Conservation (phyloP, 92 coral and sea anemone genomes). For the Parazoanthus atlanticus region DNA sequence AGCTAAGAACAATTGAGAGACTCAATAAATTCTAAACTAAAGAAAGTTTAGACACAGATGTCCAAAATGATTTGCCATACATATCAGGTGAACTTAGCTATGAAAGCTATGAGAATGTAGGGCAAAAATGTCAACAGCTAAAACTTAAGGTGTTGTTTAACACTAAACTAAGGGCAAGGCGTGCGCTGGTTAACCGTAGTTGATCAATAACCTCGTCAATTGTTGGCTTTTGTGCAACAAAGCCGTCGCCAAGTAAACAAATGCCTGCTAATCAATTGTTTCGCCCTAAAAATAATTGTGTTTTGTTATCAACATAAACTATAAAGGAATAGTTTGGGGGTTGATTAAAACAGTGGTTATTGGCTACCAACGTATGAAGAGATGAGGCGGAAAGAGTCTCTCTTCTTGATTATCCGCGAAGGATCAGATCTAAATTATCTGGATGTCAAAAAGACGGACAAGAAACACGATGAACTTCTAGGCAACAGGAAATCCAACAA, state of each 20-base stretch:
- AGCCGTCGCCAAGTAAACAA: constrained; percentile 16
- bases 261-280: constrained; percentile 27
- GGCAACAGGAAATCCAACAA: constrained; percentile 2
- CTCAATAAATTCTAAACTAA: neutral
- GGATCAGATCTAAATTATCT: constrained; percentile 26
- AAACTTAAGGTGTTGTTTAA: neutral
- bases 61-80: neutral
- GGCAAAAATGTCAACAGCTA: no score
- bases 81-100: neutral
- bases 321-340: neutral
- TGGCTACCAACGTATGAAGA: neutral
- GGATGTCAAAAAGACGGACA: neutral
- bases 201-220: neutral
- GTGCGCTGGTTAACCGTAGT: neutral
- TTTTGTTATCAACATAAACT: neutral
- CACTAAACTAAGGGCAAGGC: neutral
- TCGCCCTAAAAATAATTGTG: constrained; percentile 10
- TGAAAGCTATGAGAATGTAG: neutral
- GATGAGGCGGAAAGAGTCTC: constrained; percentile 24
- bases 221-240: neutral
- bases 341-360: neutral
- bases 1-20: no score
- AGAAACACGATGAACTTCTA: neutral
- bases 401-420: constrained; percentile 30
- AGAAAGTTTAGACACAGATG: neutral